These are phyloP conservation scores for Lutjanus erythropterus DNA, from an alignment of 2,113 vertebrate genomes.

Conservation along the genomic window DNA sequence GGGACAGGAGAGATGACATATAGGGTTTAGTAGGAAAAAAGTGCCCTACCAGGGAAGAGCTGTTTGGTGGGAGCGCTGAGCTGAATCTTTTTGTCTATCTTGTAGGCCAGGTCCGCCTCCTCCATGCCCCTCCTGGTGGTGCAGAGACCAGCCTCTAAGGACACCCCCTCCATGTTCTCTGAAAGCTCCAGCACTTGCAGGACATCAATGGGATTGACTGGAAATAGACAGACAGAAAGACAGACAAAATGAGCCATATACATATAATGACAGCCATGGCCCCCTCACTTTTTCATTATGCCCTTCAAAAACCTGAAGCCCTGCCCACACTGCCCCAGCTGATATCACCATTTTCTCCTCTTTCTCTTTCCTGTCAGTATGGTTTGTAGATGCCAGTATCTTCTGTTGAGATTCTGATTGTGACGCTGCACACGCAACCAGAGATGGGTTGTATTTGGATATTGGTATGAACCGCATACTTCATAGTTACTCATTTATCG, in stretches of 20 bases:
- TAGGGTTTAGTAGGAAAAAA: not conserved
- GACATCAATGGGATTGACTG: constrained; percentile 87
- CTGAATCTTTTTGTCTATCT: constrained; percentile 85
- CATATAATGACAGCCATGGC: constrained; percentile 23
- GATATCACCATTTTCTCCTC: too few relatives aligned
- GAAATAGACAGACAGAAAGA: constrained; percentile 35
- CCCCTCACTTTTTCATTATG: too few relatives aligned
- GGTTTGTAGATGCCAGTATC: too few relatives aligned
- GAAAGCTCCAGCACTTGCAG: constrained; percentile 85
- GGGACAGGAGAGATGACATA: not conserved
- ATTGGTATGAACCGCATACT: too few relatives aligned
- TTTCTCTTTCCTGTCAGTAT: too few relatives aligned
- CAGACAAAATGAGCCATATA: constrained; percentile 7
- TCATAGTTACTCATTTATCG: too few relatives aligned
- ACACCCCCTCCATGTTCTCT: constrained; percentile 85
- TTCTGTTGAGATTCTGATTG: too few relatives aligned
- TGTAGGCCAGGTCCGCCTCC: constrained; percentile 87
- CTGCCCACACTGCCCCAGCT: too few relatives aligned
- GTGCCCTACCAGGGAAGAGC: constrained; percentile 88
- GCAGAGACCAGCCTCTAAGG: constrained; percentile 88
- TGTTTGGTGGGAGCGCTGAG: constrained; percentile 87
- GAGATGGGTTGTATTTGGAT: too few relatives aligned
- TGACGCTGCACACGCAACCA: too few relatives aligned
- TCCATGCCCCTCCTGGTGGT: constrained; percentile 79
- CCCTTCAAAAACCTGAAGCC: too few relatives aligned